Base-by-base conservation (phyloP, 2,797 vertebrate genomes). In the Hafferia zeledoni region DNA sequence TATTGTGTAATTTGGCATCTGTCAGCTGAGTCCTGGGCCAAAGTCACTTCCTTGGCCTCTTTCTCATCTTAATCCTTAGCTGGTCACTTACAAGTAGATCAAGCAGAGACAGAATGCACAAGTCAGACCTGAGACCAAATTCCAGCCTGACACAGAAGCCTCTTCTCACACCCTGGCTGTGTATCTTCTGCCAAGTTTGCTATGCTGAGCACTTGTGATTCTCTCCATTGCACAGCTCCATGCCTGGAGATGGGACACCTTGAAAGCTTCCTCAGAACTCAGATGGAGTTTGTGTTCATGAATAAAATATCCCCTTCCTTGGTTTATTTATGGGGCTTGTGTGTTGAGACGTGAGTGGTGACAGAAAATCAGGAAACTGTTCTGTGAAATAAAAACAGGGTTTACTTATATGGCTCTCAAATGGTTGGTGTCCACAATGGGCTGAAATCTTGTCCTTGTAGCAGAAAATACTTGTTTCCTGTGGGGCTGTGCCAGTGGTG, bases 261-360 rank as follows among this genome's bases (percentile, higher is more conserved):
- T 43, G 64, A 65, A 64, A 87, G 33, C 50, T 35, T 79, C 64
- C 55, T 78, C 63, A 84, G 70, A 87, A 72, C 71, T 69, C 87
- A 91, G 46, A 63, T 91, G 84, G 81, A 55, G 59, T 72, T 89
- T 91, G 31, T 68, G 67, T n/a, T 94, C 43, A 43, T 94, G 70
- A 94, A 94, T 94, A 92, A 94, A 93, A 79, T 13, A 91, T 90
- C 59, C 47, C 44, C 13, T 68, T 55, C 46, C 50, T 53, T 70
- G 47, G 50, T 92, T 89, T 95, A 53, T 76, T 81, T 67, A 19
- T 35, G 60, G 18, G 3, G 77, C 60, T 95, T 59, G 12, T 74
- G 64, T 33, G 69, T 37, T 31, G 77, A 68, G 81, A 33, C 18
- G 2, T 2, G 47, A 85, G 64, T 24, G 25, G 56, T 75, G 67